Percentiles rank a stretch among this genome's conserved stretches.
Conservation (phyloP, 2,113 vertebrate genomes). For the Donacobius atricapilla region DNA sequence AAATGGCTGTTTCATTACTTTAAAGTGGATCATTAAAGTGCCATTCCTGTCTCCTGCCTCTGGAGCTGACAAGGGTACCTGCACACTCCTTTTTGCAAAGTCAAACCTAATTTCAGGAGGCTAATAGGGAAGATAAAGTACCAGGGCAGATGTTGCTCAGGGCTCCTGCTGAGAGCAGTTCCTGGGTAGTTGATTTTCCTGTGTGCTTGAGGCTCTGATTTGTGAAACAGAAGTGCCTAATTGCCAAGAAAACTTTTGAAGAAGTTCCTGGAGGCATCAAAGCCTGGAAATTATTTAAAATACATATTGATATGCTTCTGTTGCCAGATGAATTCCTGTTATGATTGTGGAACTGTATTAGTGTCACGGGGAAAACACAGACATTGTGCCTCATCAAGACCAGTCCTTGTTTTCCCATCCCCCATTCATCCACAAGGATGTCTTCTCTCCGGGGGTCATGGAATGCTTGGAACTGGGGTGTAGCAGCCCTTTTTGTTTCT, state of each 20-base stretch:
- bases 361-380: neutral
- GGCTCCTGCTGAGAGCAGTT: slow-evolving; percentile 26
- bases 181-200: neutral
- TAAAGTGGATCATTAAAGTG: slow-evolving; percentile 42
- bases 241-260: neutral
- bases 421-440: neutral
- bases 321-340: neutral
- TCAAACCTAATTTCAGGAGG: slow-evolving; percentile 34
- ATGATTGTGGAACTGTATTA: neutral
- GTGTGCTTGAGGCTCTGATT: neutral
- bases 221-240: neutral
- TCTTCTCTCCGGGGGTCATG: neutral
- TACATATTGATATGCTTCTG: neutral
- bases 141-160: neutral
- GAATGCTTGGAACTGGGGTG: neutral
- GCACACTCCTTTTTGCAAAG: slow-evolving; percentile 2
- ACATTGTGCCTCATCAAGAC: neutral
- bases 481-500: neutral
- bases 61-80: slow-evolving; percentile 29
- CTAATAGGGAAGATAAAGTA: slow-evolving; percentile 12
- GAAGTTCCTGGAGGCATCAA: neutral
- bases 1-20: slow-evolving; percentile 58
- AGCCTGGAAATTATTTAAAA: neutral
- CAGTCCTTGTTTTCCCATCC: neutral
- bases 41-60: neutral